These are phyloP conservation scores for Synergus itoensis DNA, from an alignment of 2,888 invertebrate genomes.

Conservation along the genomic window DNA sequence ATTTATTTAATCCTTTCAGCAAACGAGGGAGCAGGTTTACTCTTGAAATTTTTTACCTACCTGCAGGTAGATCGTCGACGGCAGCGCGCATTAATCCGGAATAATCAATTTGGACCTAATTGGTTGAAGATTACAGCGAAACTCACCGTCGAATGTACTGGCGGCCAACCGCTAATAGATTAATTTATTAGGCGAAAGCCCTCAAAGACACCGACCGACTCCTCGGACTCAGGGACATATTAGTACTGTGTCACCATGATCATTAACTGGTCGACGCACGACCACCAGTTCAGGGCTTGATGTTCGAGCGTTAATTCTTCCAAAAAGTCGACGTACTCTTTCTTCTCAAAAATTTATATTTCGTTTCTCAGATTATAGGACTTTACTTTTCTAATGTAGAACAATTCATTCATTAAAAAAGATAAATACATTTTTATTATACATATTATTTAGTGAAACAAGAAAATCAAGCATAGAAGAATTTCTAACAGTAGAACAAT, in stretches of 20 bases:
- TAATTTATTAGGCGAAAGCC: constrained; percentile 75
- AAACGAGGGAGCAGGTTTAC: not conserved
- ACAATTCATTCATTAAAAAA: not conserved
- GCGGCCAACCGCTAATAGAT: constrained; percentile 73
- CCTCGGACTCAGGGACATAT: constrained; percentile 68
- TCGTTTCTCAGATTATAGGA: not conserved
- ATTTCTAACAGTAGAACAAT: no score
- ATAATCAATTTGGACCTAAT: constrained; percentile 76
- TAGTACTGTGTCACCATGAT: constrained; percentile 73
- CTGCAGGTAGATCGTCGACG: not conserved
- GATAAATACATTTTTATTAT: no score
- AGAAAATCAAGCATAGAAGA: no score
- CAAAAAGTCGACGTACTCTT: constrained; percentile 62
- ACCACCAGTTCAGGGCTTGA: not conserved
- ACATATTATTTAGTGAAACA: no score
- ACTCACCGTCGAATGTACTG: constrained; percentile 56
- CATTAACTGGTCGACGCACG: constrained; percentile 65
- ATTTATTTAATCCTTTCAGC: not conserved
- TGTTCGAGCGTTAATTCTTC: constrained; percentile 41
- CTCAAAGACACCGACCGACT: constrained; percentile 73
- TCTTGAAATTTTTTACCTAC: constrained; percentile 28
- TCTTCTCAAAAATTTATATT: not conserved
- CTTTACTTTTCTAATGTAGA: not conserved
- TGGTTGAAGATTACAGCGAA: constrained; percentile 71
- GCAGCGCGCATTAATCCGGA: constrained; percentile 66